A percentile compares a stretch with the other conserved stretches of the same genome.
Evolutionary conservation across 2,113 vertebrate genomes (phyloP).

Genomic region (Glaucidium brasilianum): DNA sequence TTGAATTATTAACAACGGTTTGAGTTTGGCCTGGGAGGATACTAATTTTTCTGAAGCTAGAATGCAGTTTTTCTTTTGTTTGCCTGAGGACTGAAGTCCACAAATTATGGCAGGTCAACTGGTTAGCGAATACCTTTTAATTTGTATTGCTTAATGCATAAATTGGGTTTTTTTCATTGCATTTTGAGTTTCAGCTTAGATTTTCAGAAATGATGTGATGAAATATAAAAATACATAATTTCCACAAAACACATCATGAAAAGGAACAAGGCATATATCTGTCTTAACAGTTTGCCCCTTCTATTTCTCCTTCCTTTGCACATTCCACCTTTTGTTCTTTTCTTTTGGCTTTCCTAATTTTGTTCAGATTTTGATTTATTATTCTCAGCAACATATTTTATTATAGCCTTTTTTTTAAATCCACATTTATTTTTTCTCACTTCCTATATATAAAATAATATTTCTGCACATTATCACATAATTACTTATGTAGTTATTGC

Average conservation of each 20-base stretch:
- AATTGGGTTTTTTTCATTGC: neutral
- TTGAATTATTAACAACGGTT: neutral
- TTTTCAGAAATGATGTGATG: neutral
- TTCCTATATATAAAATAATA: neutral
- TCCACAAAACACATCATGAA: neutral
- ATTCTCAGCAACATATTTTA: accelerated
- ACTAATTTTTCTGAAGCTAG: neutral
- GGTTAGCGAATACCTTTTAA: neutral
- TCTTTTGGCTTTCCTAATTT: neutral
- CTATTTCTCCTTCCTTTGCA: neutral
- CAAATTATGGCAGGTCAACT: neutral
- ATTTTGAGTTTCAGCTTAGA: neutral
- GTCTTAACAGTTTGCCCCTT: neutral
- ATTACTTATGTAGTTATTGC: neutral
- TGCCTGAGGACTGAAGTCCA: neutral
- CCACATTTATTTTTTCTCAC: neutral
- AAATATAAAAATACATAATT: neutral
- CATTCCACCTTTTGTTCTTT: neutral
- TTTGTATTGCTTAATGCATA: neutral
- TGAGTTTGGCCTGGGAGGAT: neutral
- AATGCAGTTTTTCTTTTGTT: neutral
- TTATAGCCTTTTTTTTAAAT: neutral
- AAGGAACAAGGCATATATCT: neutral
- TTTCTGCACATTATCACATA: neutral
- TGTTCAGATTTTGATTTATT: neutral